A percentile compares a stretch with the other conserved stretches of the same genome.
These are phyloP conservation scores for Pygathrix nemaeus DNA, from an alignment of 2,113 vertebrate genomes.

Conservation along the genomic window DNA sequence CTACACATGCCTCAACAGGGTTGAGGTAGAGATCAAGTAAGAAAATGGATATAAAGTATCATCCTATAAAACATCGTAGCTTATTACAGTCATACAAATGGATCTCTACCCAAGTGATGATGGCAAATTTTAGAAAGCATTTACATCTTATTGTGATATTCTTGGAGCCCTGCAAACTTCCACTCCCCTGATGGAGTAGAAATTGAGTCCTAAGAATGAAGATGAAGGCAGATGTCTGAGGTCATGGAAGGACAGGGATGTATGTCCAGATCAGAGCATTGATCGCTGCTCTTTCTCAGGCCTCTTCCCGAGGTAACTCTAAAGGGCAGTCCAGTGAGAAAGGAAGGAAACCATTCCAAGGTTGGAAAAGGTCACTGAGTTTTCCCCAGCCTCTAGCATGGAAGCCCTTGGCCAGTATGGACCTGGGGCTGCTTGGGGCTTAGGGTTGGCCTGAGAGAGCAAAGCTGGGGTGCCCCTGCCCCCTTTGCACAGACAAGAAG, in stretches of 20 bases:
- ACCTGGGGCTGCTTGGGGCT: background rate
- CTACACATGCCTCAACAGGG: background rate
- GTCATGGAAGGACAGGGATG: background rate
- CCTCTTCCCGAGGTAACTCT: background rate
- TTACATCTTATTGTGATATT: background rate
- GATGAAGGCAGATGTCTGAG: background rate
- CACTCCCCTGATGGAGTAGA: background rate
- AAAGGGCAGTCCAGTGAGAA: background rate
- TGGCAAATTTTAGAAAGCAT: background rate
- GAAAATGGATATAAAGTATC: background rate
- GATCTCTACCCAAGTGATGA: background rate
- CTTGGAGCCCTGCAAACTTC: background rate
- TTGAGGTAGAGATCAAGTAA: background rate
- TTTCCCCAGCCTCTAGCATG: accelerated
- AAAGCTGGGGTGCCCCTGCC: background rate
- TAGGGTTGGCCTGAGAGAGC: background rate
- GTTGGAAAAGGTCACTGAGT: background rate
- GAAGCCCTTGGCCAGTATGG: too few relatives aligned
- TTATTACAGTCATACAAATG: background rate
- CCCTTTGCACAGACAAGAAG: background rate
- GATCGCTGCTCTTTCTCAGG: background rate
- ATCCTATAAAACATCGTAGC: background rate
- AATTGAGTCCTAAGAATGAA: background rate
- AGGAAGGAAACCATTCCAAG: background rate
- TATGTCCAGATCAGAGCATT: background rate